Evolutionary conservation across 2,888 invertebrate species (phyloP), one percentile per base, ranked within the genome.

Genomic region (Melanostoma mellinum): DNA sequence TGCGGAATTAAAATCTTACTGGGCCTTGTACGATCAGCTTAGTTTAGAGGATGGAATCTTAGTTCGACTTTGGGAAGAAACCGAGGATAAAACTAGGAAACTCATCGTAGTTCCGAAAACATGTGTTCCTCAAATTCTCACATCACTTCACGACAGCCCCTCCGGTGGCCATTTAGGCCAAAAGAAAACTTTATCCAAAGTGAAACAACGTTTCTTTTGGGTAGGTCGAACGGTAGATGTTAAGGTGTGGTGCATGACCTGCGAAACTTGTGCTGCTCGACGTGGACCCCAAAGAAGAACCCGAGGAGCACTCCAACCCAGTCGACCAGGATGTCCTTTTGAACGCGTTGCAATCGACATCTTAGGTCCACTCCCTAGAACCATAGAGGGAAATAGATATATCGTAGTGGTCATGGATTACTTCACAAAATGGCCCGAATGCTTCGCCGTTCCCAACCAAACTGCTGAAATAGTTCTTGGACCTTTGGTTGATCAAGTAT

Each of bases 401-500:
- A 32, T 56, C 8, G 30, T 79, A 1, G 85, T 86, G 0, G 72
- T 84, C 3, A 82, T 81, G 85, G 86, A 75, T 35, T 86, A 84
- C 30, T 86, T 86, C 36, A 86, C 73, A 1, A 86, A 86, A 32
- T 85, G 84, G 77, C 85, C 85, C 0, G 84, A 85, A 36, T 74
- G 52, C 4, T 50, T 77, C 4, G 65, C 77, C 0, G 46, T 84
- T 0, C 74, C 81, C 0, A 75, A 86, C 4, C 84, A 86, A 40
- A 73, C 67, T n/a, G 79, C 85, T 2, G 32, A 67, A 4, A 61
- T 76, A 0, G 84, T 81, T 3, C 73, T 79, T 0, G 48, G 53
- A 4, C 38, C 50, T 8, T 40, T 85, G 4, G 69, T 73, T 1
- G 9, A 33, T 2, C 38, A 85, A 3, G 67, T 69, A 8, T 68